These are phyloP conservation scores for Marmota flaviventris DNA, from an alignment of 2,113 vertebrate species.

Conservation along the genomic window DNA sequence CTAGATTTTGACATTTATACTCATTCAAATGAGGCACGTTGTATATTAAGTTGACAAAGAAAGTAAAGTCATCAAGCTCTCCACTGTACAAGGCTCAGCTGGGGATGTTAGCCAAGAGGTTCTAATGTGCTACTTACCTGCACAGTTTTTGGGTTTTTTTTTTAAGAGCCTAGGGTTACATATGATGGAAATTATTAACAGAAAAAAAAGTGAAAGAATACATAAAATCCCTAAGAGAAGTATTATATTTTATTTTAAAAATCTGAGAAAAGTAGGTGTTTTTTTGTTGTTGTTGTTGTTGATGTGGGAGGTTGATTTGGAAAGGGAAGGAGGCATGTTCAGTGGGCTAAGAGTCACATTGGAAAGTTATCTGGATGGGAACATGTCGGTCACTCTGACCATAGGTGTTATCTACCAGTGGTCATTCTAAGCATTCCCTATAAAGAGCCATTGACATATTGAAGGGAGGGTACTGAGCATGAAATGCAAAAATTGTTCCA, in stretches of 20 bases:
- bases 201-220: background rate
- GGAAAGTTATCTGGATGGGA: background rate
- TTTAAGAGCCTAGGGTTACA: background rate
- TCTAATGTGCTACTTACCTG: background rate
- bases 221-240: background rate
- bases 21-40: constrained; percentile 48
- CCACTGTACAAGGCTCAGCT: background rate
- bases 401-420: background rate
- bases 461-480: background rate
- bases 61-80: constrained; percentile 48
- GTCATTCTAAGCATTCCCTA: background rate
- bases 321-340: background rate
- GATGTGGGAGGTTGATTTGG: no score
- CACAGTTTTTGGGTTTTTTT: background rate
- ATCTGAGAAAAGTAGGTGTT: background rate
- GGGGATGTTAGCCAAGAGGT: background rate
- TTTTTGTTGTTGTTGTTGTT: background rate
- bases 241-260: constrained; percentile 36
- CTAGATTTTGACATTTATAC: constrained; percentile 66
- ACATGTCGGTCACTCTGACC: background rate
- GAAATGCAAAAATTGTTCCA: background rate
- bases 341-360: background rate
- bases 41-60: constrained; percentile 62
- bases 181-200: background rate
- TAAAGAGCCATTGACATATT: background rate